phyloP scores from a whole-genome alignment of 2,113 vertebrate genomes.

The Azemiops feae region DNA sequence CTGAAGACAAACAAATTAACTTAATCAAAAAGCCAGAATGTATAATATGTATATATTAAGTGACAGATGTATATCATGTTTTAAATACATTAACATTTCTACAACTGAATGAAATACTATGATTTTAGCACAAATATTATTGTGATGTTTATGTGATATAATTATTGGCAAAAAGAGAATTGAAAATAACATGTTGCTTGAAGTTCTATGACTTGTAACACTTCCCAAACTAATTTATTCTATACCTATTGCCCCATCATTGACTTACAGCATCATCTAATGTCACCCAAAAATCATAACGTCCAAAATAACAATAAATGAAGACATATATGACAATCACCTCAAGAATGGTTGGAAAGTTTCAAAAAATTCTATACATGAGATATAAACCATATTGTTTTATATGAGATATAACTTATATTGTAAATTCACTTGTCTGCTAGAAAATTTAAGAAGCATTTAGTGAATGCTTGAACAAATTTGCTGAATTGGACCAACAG shows the following conservation, averaged over 20 bases:
- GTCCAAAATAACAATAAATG: background rate
- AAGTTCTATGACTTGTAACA: conserved; percentile 69
- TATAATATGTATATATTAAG: conserved; percentile 48
- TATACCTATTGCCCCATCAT: background rate
- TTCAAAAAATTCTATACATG: background rate
- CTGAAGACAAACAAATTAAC: conserved; percentile 74
- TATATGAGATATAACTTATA: background rate
- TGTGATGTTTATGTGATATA: conserved; percentile 31
- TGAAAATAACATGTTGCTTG: conserved; percentile 43
- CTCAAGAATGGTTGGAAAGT: background rate
- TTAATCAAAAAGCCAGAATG: conserved; percentile 59
- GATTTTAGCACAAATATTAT: conserved; percentile 40
- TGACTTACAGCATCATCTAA: background rate
- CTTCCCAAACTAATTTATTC: conserved; percentile 62
- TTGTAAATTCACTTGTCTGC: background rate
- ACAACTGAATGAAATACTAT: conserved; percentile 40
- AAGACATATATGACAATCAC: background rate
- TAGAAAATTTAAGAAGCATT: background rate
- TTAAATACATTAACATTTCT: conserved; percentile 42
- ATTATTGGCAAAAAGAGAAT: conserved; percentile 37
- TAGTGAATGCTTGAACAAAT: background rate
- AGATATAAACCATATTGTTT: background rate
- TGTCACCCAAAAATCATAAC: background rate
- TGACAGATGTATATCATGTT: conserved; percentile 55
- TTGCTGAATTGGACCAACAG: background rate